Percentiles rank a stretch among this genome's conserved stretches.
Evolutionary conservation across 2,888 invertebrate genomes (phyloP).

Genomic region (Heliconius cydno): DNA sequence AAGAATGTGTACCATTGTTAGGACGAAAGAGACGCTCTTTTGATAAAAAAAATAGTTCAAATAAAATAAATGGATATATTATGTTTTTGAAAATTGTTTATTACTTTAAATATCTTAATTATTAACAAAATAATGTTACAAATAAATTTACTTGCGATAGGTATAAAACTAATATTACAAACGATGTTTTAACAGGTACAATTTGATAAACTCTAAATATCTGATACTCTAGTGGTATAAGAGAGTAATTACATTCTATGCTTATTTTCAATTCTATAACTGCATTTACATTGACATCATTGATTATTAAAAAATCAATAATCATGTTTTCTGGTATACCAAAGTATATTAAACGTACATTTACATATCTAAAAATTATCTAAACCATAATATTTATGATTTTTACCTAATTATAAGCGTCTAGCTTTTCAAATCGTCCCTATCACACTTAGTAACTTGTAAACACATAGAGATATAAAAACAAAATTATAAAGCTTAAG

Average conservation of each 20-base stretch:
- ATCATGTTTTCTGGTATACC: not conserved
- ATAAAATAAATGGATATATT: not conserved
- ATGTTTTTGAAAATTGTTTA: not conserved
- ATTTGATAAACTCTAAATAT: not conserved
- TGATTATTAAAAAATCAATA: not conserved
- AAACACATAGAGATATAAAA: not conserved
- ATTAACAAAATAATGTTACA: not conserved
- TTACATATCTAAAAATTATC: not conserved
- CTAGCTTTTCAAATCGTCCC: constrained; percentile 19
- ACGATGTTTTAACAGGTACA: not conserved
- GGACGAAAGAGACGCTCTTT: not conserved
- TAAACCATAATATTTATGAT: constrained; percentile 10
- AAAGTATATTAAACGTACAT: not conserved
- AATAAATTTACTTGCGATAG: not conserved
- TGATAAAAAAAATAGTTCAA: not conserved
- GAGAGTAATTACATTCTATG: not conserved
- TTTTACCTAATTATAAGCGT: constrained; percentile 35
- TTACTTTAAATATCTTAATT: not conserved
- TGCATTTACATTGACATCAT: not conserved
- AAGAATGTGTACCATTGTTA: constrained; percentile 27
- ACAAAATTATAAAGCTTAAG: too few relatives aligned
- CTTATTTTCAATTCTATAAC: not conserved
- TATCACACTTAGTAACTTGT: not conserved
- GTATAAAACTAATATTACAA: not conserved
- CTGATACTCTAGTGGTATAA: not conserved